Evolutionary conservation across 2,888 invertebrate species (phyloP), one percentile per base, ranked within the genome.

Genomic region (Digitonthophagus gazella): DNA sequence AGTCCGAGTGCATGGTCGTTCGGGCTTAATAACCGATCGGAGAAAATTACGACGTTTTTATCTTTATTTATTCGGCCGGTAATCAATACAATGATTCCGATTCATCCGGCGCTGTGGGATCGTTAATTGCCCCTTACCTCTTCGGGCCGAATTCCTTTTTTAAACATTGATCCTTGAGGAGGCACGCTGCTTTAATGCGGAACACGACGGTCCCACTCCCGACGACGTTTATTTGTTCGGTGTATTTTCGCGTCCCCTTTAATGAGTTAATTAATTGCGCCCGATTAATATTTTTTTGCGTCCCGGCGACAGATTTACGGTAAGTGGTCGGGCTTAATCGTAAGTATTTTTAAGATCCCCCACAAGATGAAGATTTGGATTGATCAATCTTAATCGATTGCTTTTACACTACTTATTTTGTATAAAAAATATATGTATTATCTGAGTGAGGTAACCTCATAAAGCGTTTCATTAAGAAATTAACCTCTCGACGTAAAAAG

Each of bases 31-130:
- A 61, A 16, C 20, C 61, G 58, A 58, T 58, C 18, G 58, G 18
- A 18, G 58, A 58, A 44, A 44, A 18, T 58, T 16, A 58, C 58
- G 58, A 58, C 58, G 61, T 61, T 61, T 61, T 61, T 61, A 61
- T 61, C 61, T 61, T 61, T 61, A 61, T 61, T 61, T 61, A 61
- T 61, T 61, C 20, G 20, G 19, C 61, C 18, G 18, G 19, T 61
- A 61, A 61, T 61, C 61, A 61, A 61, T 61, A 61, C 61, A 61
- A 61, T 61, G 61, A 61, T 61, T 61, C 61, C 61, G 61, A 19
- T 61, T 61, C 61, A 61, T 61, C 20, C 61, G 19, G 61, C 20
- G 61, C 28, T 44, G 61, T 20, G 61, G 19, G 61, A 20, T 61
- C 61, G 61, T 61, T 61, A 61, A 61, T 61, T 61, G 61, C 61